These are phyloP conservation scores for Cheumatopsyche charites DNA, from an alignment of 1,140 invertebrate genomes.

Conservation along the genomic window DNA sequence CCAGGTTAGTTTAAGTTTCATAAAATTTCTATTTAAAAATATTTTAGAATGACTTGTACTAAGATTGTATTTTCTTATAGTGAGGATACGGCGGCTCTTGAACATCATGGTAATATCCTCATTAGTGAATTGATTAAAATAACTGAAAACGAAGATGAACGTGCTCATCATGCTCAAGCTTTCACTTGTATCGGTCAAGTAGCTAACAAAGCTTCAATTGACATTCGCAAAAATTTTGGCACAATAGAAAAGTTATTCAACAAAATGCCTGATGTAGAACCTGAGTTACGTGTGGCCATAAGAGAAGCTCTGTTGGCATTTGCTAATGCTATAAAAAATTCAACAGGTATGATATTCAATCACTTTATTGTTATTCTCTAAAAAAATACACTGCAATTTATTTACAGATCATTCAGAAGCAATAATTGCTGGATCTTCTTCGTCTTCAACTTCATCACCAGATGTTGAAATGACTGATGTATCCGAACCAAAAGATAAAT, in stretches of 20 bases:
- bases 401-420: slow-evolving; percentile 49
- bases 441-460: slow-evolving; percentile 48
- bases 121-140: slow-evolving; percentile 74
- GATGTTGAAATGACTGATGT: slow-evolving; percentile 49
- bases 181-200: slow-evolving; percentile 73
- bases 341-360: neutral
- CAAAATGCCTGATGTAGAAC: slow-evolving; percentile 61
- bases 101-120: slow-evolving; percentile 68
- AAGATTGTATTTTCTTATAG: slow-evolving; percentile 59
- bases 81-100: slow-evolving; percentile 65
- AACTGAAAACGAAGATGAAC: slow-evolving; percentile 67
- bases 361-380: neutral
- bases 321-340: slow-evolving; percentile 68
- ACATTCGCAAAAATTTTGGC: slow-evolving; percentile 55
- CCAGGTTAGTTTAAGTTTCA: slow-evolving; percentile 61
- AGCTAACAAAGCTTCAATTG: slow-evolving; percentile 55
- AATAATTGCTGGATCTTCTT: slow-evolving; percentile 48
- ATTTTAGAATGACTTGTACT: too few species aligned
- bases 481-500: slow-evolving; percentile 52
- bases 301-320: slow-evolving; percentile 74
- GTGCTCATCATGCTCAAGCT: slow-evolving; percentile 70
- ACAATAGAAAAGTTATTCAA: slow-evolving; percentile 61
- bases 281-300: slow-evolving; percentile 69
- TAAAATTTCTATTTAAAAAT: slow-evolving; percentile 1
- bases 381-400: slow-evolving; percentile 3